Evolutionary conservation across 2,113 vertebrate species (phyloP).

Genomic region (Corythaeola cristata): DNA sequence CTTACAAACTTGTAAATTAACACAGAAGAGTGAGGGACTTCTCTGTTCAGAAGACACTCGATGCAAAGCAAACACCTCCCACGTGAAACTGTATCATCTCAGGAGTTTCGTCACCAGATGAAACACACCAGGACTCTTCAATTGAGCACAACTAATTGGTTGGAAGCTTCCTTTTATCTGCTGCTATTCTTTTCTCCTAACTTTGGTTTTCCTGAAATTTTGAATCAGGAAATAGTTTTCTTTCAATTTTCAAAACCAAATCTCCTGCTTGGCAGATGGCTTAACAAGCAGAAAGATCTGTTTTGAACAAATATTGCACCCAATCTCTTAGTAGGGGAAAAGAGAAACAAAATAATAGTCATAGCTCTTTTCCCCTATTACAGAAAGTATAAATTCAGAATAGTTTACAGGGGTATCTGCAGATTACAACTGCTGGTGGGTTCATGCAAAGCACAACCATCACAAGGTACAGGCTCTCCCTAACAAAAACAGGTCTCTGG

Average conservation of each 20-base stretch:
- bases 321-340: neutral
- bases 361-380: neutral
- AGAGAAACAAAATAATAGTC: neutral
- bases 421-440: neutral
- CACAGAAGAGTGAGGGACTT: neutral
- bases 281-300: neutral
- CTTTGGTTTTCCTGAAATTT: neutral
- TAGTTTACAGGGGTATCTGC: neutral
- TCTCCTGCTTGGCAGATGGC: neutral
- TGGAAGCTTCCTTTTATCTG: neutral
- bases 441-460: neutral
- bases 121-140: neutral
- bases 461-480: neutral
- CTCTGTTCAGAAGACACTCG: neutral
- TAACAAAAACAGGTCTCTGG: neutral
- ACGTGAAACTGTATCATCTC: fast-evolving
- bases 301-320: neutral
- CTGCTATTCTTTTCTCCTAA: neutral
- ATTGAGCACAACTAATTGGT: fast-evolving
- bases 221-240: neutral
- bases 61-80: neutral
- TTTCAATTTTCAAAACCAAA: neutral
- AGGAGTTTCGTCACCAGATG: neutral
- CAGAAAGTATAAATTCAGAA: neutral
- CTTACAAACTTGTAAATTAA: neutral